Evolutionary conservation across 2,888 invertebrate genomes (phyloP), one percentile per base, ranked within the genome.

Genomic region (Cheiracanthium punctorium): DNA sequence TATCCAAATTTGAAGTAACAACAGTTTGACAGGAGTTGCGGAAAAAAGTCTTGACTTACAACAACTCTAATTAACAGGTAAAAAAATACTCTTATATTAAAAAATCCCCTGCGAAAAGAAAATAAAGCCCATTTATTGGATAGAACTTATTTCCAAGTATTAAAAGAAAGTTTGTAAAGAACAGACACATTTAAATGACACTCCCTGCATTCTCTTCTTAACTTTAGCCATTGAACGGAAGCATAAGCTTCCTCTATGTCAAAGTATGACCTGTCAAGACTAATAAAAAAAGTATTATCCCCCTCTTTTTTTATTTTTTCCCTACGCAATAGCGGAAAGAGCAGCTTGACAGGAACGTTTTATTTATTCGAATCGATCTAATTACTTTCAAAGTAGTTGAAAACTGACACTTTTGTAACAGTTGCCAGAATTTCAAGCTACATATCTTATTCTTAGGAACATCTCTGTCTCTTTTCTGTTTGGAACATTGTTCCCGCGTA

Each of bases 141-240:
- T 17, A n/a, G n/a, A n/a, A n/a, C n/a, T n/a, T n/a, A n/a, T n/a
- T 48, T 48, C 43, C 2, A 2, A 2, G 52, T n/a, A 58, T 43
- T 73, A 69, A 82, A 77, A 84, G 77, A 77, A 79, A 84, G 69
- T 74, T 81, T 32, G 43, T 37, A 69, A 33, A 33, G 64, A 65
- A n/a, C 77, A 79, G 84, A 71, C 71, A 84, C 79, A 84, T 84
- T 84, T 77, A 84, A 84, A 84, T 79, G 84, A 79, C 69, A 72
- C 67, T 79, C 67, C 33, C 77, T 48, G 69, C 77, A 69, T 76
- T 69, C 76, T 82, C 70, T 52, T 43, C 43, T n/a, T 52, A 58
- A 80, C n/a, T 30, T 32, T 24, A 33, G 30, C 20, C 72, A 84
- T 72, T 73, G 73, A 79, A 67, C 64, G 84, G 79, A 73, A 84